Conservation (phyloP, 2,113 vertebrate species). For the Eurypyga helias region DNA sequence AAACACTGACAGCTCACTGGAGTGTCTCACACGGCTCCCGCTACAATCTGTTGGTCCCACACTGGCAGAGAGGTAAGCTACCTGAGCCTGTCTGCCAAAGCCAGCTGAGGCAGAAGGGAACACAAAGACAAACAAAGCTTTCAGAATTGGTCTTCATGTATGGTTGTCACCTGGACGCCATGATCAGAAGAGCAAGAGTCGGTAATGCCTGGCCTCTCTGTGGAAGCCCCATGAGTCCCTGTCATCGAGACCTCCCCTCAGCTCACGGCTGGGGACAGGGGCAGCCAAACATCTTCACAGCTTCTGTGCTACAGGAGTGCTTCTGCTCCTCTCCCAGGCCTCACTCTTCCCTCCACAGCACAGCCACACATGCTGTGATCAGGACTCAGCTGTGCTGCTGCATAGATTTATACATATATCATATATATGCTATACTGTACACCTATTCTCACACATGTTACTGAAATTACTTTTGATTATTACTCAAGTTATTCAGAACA, state of each 20-base stretch:
- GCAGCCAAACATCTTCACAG: neutral
- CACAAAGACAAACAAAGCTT: neutral
- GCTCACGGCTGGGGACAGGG: neutral
- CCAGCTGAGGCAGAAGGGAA: neutral
- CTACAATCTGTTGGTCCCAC: neutral
- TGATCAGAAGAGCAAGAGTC: neutral
- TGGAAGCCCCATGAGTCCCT: rapidly evolving
- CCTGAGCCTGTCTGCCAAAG: neutral
- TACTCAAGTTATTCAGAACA: neutral
- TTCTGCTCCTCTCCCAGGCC: neutral
- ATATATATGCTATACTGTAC: neutral
- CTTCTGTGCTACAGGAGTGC: neutral
- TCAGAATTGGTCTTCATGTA: neutral
- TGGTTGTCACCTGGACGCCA: neutral
- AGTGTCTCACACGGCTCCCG: neutral
- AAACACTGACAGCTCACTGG: neutral
- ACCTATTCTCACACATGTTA: neutral
- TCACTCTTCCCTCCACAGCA: neutral
- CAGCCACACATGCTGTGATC: rapidly evolving
- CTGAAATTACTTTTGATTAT: neutral
- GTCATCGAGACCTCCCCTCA: neutral
- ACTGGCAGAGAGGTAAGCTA: neutral
- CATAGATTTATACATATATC: neutral
- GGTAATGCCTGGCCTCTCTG: neutral
- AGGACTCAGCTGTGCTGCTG: neutral